Conservation (phyloP, 2,888 invertebrate genomes). For the Galerucella pusilla region DNA sequence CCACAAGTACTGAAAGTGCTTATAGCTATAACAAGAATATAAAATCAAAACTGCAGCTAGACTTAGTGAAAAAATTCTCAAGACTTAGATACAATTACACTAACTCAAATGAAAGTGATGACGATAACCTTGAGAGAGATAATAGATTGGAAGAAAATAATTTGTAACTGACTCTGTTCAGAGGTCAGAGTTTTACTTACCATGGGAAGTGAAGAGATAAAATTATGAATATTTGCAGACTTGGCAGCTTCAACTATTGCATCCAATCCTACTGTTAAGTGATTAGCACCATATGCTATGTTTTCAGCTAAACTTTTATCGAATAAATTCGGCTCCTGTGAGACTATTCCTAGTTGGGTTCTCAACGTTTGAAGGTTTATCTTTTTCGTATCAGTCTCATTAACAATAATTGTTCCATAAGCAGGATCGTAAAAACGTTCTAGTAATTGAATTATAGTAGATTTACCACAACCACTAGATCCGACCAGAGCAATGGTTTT, state of each 20-base stretch:
- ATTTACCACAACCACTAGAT: slow-evolving; percentile 87
- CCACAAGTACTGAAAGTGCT: too few relatives aligned
- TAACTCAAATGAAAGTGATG: too few relatives aligned
- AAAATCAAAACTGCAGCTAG: too few relatives aligned
- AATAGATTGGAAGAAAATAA: too few relatives aligned
- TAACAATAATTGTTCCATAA: slow-evolving; percentile 69
- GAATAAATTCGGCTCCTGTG: slow-evolving; percentile 93
- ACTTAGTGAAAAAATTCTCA: too few relatives aligned
- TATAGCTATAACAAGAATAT: too few relatives aligned
- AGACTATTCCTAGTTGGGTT: slow-evolving; percentile 86
- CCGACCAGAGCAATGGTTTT: slow-evolving; percentile 82
- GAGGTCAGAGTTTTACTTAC: slow-evolving; percentile 63
- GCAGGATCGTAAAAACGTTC: slow-evolving; percentile 84
- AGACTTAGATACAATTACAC: too few relatives aligned
- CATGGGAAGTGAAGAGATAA: slow-evolving; percentile 80
- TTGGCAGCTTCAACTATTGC: slow-evolving; percentile 84
- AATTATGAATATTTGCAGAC: slow-evolving; percentile 89
- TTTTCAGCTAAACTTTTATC: slow-evolving; percentile 90
- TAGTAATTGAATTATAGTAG: slow-evolving; percentile 83
- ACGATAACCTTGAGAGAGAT: too few relatives aligned
- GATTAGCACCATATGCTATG: slow-evolving; percentile 91
- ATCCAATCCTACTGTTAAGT: slow-evolving; percentile 70
- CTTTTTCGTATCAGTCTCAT: slow-evolving; percentile 51
- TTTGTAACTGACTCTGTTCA: not conserved
- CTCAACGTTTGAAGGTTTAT: slow-evolving; percentile 50